These are phyloP conservation scores for Lepus europaeus DNA, from an alignment of 2,113 vertebrate genomes.

Conservation along the genomic window DNA sequence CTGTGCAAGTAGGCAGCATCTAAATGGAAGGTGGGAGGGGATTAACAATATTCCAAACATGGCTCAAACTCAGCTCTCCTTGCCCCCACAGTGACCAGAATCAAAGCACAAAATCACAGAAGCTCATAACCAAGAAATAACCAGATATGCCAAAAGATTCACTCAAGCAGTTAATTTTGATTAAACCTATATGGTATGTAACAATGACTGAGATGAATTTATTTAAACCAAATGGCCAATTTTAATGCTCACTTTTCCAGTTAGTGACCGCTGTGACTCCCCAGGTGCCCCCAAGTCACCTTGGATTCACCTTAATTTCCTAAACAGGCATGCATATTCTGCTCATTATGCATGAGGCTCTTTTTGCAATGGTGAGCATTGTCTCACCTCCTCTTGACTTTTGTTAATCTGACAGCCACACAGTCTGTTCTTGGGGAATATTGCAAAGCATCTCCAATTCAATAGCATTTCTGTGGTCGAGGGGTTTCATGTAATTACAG, in stretches of 20 bases:
- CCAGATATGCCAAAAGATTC: slow-evolving; percentile 45
- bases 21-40: neutral
- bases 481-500: slow-evolving; percentile 85
- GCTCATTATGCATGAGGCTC: slow-evolving; percentile 65
- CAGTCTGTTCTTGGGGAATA: slow-evolving; percentile 83
- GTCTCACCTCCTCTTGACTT: slow-evolving; percentile 78
- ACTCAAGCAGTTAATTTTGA: slow-evolving; percentile 72
- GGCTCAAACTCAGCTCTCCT: neutral
- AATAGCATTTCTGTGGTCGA: slow-evolving; percentile 83
- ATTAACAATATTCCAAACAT: neutral
- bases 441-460: slow-evolving; percentile 83
- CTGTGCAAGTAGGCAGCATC: neutral
- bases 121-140: slow-evolving; percentile 1
- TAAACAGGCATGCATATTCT: slow-evolving; percentile 73
- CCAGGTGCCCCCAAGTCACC: slow-evolving; percentile 72
- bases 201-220: slow-evolving; percentile 70
- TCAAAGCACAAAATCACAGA: neutral
- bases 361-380: slow-evolving; percentile 58
- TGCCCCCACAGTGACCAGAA: neutral
- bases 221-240: slow-evolving; percentile 71
- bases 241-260: slow-evolving; percentile 75
- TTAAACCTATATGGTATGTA: slow-evolving; percentile 56
- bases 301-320: slow-evolving; percentile 79
- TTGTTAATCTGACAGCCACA: slow-evolving; percentile 80
- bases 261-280: slow-evolving; percentile 62